A percentile compares a stretch with the other conserved stretches of the same genome.
These are phyloP conservation scores for Stegophylla sp. DNA, from an alignment of 2,888 invertebrate genomes.

Conservation along the genomic window DNA sequence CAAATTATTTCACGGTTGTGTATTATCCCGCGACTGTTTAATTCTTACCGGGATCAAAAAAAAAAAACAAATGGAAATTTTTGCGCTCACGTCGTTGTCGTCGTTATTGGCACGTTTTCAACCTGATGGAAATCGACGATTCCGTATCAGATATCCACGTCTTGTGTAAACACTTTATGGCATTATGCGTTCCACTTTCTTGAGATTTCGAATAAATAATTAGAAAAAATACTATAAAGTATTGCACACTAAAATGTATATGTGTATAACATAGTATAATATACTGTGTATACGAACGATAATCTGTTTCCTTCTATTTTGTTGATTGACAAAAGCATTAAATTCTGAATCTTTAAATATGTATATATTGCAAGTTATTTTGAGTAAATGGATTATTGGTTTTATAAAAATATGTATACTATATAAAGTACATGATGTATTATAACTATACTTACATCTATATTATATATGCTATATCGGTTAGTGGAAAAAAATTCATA, in stretches of 20 bases:
- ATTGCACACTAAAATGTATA: background rate
- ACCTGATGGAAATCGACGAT: constrained; percentile 32
- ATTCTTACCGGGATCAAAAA: background rate
- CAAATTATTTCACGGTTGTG: background rate
- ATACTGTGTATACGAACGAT: background rate
- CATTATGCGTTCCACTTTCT: constrained; percentile 38
- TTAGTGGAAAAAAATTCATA: background rate
- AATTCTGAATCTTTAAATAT: constrained; percentile 12
- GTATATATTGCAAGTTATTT: background rate
- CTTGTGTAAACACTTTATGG: background rate
- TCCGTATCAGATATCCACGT: constrained; percentile 4
- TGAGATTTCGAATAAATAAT: constrained; percentile 23
- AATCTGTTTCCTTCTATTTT: background rate
- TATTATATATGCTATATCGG: background rate
- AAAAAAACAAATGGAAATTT: constrained; percentile 28
- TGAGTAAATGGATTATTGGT: background rate
- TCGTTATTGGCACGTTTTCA: constrained; percentile 38
- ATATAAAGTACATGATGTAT: background rate
- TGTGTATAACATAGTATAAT: background rate
- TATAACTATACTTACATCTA: no score
- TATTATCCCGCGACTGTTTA: background rate
- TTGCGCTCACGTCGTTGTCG: background rate
- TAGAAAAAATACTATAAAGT: background rate
- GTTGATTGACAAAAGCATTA: constrained; percentile 12
- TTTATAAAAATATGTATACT: background rate